Base-by-base conservation (phyloP, 2,888 invertebrate genomes). In the Margaritifera margaritifera region DNA sequence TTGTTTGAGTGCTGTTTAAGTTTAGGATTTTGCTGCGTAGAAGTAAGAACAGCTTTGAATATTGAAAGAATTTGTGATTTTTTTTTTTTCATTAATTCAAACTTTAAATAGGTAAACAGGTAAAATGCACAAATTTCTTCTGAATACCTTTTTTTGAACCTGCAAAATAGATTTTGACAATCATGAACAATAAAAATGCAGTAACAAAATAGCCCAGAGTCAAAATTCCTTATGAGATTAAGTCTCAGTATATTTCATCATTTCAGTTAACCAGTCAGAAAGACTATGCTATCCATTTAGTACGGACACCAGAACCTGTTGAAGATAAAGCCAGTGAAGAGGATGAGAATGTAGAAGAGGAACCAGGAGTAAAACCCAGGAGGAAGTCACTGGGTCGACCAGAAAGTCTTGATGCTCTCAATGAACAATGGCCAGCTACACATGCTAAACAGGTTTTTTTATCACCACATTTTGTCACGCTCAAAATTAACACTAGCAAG, bases 281-380 rank as follows among this genome's bases (percentile, higher is more conserved):
- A 84, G 95, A 95, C 84, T 94, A 93, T 90, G 93, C 95, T 4
- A 93, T 96, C 52, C 95, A 95, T 87, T 90, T 96, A 84, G 94
- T 95, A 53, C 93, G 94, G 77, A 95, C 95, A 31, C 94, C 94
- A n/a, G 80, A 92, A 25, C 90, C 86, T 19, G 85, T 85, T 58
- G 88, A 86, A 24, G 87, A 84, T 70, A 83, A 85, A 69, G 90
- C 79, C 11, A 81, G 81, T 72, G 83, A 83, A 63, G 84, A 83
- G 53, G 78, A 79, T 60, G 76, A 78, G 19, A 72, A 75, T 85
- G 88, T 68, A 69, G 66, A 55, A n/a, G 68, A 66, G 20, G 74
- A 66, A 20, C 31, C 55, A 1, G 66, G 71, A 51, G 71, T 75
- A 60, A 59, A 51, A 18, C 57, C 60, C 58, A 78, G 61, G 72